Base-by-base conservation (phyloP, 2,797 vertebrate species). In the Falco concolor region DNA sequence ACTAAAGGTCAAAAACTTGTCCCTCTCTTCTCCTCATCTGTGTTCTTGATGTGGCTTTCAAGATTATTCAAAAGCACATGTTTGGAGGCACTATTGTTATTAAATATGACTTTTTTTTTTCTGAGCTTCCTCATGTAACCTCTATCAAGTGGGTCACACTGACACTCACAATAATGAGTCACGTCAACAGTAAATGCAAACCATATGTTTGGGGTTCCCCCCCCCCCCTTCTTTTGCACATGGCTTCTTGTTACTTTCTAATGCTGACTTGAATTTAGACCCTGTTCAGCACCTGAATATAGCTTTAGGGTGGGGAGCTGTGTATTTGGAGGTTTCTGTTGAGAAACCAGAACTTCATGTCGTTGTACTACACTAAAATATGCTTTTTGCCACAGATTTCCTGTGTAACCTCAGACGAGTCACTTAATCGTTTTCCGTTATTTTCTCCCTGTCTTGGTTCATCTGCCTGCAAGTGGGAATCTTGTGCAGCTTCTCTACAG, bases 151-250 rank as follows among this genome's bases (percentile, higher is more conserved):
- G 77, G 93, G 94, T 96, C 95, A 94, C 90, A 78, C 84, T 50
- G 63, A 96, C 92, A 96, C 90, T 93, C 84, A 64, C 87, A 94
- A 81, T 90, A 96, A 79, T 97, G 97, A 97, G 94, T 97, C 96
- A 97, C 93, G 38, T 96, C 94, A 82, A 82, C 96, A 96, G 96
- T 94, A 96, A 98, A 98, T 97, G 95, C 88, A 92, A 97, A 97
- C 97, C 97, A 95, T 97, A 95, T 98, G 80, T 44, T 44, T 44
- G 42, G 42, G 67, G 27, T 15, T 86, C 77, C 38, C 36, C 50
- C 57, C n/a, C 84, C 72, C 19, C 65, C 59, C 49, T 59, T 72
- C 68, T 79, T 89, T 79, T 82, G 78, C 87, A 74, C 60, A 67
- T 73, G 77, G 90, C 87, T 96, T 97, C 87, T 95, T 85, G 80